Base-by-base conservation (phyloP, 2,113 vertebrate species). In the Psittacula cyanocephala region DNA sequence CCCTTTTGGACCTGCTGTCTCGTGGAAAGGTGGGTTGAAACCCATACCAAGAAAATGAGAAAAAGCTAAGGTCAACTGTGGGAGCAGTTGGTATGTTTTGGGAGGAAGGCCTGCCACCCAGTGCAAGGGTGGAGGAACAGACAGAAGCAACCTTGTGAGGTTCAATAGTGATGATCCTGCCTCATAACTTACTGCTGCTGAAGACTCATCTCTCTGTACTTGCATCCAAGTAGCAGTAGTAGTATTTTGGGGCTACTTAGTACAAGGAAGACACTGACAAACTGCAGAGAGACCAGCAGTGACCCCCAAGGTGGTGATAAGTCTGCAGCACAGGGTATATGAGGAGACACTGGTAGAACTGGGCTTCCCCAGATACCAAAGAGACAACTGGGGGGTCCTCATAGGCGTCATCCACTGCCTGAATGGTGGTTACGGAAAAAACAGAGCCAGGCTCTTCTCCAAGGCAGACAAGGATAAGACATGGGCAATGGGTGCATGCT, bases 1-100 rank as follows among this genome's bases (percentile, higher is more conserved):
- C 33, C 7, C 4, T 22, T 81, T 29, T 31, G 1, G 8, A 67
- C 9, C 12, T n/a, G 35, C 11, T 52, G 49, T 44, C 29, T 39
- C 11, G 6, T 68, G 39, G 44, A 60, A 82, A 63, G 31, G n/a
- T 57, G 11, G 13, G 25, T 63, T 91, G 81, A 57, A 78, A 53
- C 22, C 6, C 25, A 19, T 33, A 6, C 35, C 14, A 60, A 59
- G n/a, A 33, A 57, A 81, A 23, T 9, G 17, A 79, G 28, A n/a
- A 79, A 81, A 85, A 63, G 9, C 3, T 55, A 55, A 22, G 47
- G 39, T 43, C 10, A 62, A 1, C 18, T 19, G 13, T 44, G 17
- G 50, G 11, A 84, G 47, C 1, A 1, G 33, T 43, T 5, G 1
- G 33, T 55, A 2, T 35, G 14, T 92, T 88, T 77, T 0, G 0